phyloP scores from a whole-genome alignment of 2,113 vertebrate species.

The Spea multiplicata region DNA sequence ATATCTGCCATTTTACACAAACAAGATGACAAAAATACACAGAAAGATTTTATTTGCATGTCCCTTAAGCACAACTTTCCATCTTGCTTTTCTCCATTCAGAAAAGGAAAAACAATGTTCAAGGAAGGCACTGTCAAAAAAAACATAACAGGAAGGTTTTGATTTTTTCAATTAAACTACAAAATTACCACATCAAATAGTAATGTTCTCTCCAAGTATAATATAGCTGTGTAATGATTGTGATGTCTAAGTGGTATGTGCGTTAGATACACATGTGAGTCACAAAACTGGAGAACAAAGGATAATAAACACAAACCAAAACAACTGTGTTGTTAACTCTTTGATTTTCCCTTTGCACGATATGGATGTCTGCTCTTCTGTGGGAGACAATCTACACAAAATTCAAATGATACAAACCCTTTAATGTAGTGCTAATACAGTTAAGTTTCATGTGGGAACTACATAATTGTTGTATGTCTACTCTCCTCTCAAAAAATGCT shows the following conservation, averaged over 20 bases:
- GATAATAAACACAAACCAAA: slow-evolving; percentile 38
- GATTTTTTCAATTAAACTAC: slow-evolving; percentile 44
- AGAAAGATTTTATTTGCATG: background rate
- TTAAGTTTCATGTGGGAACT: no score
- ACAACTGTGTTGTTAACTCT: slow-evolving; percentile 29
- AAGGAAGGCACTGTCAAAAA: slow-evolving; percentile 35
- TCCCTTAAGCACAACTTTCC: background rate
- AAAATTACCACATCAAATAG: slow-evolving; percentile 41
- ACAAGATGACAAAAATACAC: background rate
- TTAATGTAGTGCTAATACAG: background rate
- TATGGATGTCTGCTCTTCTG: slow-evolving; percentile 23
- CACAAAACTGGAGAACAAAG: slow-evolving; percentile 37
- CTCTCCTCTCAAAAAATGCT: no score
- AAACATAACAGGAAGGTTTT: slow-evolving; percentile 45
- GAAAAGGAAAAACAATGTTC: slow-evolving; percentile 40
- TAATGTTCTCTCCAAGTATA: slow-evolving; percentile 10
- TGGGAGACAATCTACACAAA: slow-evolving; percentile 7
- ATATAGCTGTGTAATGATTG: slow-evolving; percentile 24
- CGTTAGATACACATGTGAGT: slow-evolving; percentile 22
- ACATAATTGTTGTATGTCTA: no score
- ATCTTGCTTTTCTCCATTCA: slow-evolving; percentile 46
- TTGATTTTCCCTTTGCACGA: slow-evolving; percentile 27
- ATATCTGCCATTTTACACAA: no score
- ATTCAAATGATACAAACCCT: background rate
- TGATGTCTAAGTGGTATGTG: slow-evolving; percentile 14